These are phyloP conservation scores for Melopsittacus undulatus DNA, from an alignment of 2,797 vertebrate genomes.

Conservation along the genomic window DNA sequence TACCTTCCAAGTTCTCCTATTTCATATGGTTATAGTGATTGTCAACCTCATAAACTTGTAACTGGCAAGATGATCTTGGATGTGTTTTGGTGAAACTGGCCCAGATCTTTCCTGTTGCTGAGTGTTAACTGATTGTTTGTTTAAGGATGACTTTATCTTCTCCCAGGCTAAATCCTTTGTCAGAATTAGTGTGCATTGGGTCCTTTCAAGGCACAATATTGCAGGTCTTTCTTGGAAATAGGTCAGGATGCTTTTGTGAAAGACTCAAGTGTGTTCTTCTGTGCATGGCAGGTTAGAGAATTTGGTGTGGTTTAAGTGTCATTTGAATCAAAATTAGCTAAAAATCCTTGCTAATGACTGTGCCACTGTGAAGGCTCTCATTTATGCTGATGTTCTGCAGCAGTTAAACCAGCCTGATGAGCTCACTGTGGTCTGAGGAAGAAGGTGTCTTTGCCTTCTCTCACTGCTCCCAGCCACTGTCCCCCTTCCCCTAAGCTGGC, in stretches of 20 bases:
- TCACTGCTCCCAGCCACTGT: neutral
- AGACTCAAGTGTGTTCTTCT: neutral
- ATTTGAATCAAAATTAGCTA: neutral
- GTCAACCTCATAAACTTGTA: neutral
- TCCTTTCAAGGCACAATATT: neutral
- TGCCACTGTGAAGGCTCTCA: neutral
- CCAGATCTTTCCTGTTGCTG: neutral
- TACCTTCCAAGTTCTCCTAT: neutral
- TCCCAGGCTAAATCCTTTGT: neutral
- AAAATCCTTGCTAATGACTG: neutral
- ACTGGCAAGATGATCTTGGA: neutral
- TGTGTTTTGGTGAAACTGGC: neutral
- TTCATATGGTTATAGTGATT: neutral
- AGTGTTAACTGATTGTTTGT: neutral
- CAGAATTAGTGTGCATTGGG: neutral
- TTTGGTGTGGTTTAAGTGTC: neutral
- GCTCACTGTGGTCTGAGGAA: neutral
- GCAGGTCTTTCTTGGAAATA: neutral
- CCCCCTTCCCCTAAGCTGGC: neutral
- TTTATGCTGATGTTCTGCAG: neutral
- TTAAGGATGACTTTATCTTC: conserved; percentile 6
- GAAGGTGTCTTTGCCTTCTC: neutral
- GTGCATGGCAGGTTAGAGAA: neutral
- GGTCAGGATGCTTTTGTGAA: neutral
- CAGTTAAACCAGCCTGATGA: neutral